Conservation (phyloP, 2,113 vertebrate species). For the Morone saxatilis region DNA sequence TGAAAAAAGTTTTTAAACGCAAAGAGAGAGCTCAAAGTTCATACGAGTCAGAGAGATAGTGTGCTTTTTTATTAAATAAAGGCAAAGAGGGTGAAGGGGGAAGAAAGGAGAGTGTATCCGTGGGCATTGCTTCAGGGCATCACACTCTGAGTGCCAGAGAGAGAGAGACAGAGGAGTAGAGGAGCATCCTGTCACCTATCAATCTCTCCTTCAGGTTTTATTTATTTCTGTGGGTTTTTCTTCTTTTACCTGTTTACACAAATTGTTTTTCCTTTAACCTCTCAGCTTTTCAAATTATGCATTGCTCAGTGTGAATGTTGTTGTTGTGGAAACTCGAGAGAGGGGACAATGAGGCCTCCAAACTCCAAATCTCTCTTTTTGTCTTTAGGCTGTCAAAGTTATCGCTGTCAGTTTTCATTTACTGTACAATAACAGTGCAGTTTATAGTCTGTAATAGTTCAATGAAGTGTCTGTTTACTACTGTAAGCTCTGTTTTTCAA, state of each 20-base stretch:
- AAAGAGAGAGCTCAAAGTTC: conserved; percentile 75
- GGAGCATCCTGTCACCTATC: conserved; percentile 77
- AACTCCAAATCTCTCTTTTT: conserved; percentile 64
- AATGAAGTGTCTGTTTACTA: conserved; percentile 45
- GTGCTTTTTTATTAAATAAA: conserved; percentile 79
- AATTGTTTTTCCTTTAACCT: conserved; percentile 65
- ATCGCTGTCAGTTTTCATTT: conserved; percentile 65
- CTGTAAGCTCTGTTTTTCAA: conserved; percentile 36
- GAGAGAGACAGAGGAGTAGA: conserved; percentile 50
- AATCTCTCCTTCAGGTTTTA: conserved; percentile 73
- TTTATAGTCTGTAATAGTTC: conserved; percentile 49
- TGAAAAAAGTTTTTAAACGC: conserved; percentile 69
- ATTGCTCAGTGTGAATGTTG: conserved; percentile 50
- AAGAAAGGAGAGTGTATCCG: conserved; percentile 68
- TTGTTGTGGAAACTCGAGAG: conserved; percentile 69
- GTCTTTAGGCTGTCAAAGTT: conserved; percentile 73
- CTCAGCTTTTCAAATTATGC: conserved; percentile 58
- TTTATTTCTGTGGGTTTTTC: conserved; percentile 65
- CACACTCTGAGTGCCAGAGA: conserved; percentile 70
- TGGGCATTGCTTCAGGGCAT: conserved; percentile 79
- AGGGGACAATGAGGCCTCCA: conserved; percentile 57
- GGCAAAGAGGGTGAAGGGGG: conserved; percentile 67
- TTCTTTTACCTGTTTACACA: conserved; percentile 66
- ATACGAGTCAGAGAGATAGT: conserved; percentile 67
- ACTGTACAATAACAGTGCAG: conserved; percentile 63